Percentiles rank a stretch among this genome's conserved stretches.
These are phyloP conservation scores for Nasonia vitripennis DNA, from an alignment of 1,140 invertebrate genomes.

Conservation along the genomic window DNA sequence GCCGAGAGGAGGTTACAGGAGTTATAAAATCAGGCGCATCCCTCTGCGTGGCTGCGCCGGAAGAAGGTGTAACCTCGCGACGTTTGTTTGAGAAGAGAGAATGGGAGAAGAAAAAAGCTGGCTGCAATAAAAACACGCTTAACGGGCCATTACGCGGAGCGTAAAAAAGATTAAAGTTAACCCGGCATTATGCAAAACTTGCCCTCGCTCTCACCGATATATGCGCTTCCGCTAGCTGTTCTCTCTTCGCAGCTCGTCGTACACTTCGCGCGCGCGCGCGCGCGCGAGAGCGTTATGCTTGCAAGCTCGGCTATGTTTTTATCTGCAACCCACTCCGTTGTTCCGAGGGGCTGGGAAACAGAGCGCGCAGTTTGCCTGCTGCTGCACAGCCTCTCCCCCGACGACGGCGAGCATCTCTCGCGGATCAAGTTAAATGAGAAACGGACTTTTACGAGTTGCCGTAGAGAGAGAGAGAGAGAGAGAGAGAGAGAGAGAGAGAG, in stretches of 20 bases:
- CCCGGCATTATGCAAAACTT: constrained; percentile 68
- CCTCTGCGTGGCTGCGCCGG: neutral
- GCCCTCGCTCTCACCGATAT: constrained; percentile 10
- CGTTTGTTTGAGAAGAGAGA: constrained; percentile 24
- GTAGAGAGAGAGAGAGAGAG: neutral
- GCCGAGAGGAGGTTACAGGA: constrained; percentile 28
- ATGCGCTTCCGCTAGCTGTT: constrained; percentile 33
- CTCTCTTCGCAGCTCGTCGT: constrained; percentile 41
- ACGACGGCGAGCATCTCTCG: neutral
- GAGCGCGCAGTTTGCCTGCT: neutral
- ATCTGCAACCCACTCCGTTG: neutral
- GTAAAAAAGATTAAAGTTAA: constrained; percentile 71
- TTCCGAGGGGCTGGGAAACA: constrained; percentile 1
- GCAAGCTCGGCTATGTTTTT: neutral
- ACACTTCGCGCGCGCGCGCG: neutral
- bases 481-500: neutral
- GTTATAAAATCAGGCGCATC: constrained; percentile 21
- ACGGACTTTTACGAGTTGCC: constrained; percentile 5
- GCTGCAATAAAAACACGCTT: constrained; percentile 60
- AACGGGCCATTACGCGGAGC: constrained; percentile 64
- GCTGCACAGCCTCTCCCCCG: too few relatives aligned
- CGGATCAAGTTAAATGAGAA: constrained; percentile 35
- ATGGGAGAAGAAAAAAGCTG: constrained; percentile 39
- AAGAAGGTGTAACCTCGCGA: constrained; percentile 2
- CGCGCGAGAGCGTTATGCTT: neutral